phyloP scores from a whole-genome alignment of 2,797 vertebrate species.

The Megaceryle alcyon region DNA sequence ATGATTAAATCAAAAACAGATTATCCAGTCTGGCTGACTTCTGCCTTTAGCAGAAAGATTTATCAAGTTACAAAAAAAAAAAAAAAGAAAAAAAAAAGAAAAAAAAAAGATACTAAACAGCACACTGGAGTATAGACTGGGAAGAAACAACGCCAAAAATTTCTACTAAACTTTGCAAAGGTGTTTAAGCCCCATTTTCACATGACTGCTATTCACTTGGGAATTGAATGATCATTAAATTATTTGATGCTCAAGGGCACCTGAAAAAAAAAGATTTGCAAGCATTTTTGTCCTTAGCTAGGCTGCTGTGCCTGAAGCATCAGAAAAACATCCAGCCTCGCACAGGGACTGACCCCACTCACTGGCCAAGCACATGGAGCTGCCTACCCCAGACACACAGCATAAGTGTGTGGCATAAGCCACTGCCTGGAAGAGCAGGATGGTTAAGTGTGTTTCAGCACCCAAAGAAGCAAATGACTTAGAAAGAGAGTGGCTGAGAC shows the following conservation, averaged over 20 bases:
- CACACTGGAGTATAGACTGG: neutral
- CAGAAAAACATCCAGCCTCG: neutral
- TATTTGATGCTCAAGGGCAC: neutral
- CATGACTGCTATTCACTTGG: neutral
- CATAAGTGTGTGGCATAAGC: neutral
- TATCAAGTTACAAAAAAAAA: constrained; percentile 2
- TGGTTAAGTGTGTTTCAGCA: neutral
- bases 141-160: constrained; percentile 11
- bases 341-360: neutral
- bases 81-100: neutral
- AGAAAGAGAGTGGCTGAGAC: neutral
- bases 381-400: too few species aligned
- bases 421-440: neutral
- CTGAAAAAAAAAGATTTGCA: neutral
- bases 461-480: neutral
- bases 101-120: neutral
- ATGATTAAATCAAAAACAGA: constrained; percentile 73
- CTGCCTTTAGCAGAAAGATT: constrained; percentile 59
- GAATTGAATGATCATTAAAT: neutral
- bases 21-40: constrained; percentile 68
- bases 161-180: neutral
- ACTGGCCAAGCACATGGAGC: neutral
- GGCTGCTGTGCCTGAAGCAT: neutral
- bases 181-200: neutral
- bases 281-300: neutral